Conservation (phyloP, 2,113 vertebrate genomes). For the Bambusicola thoracicus region DNA sequence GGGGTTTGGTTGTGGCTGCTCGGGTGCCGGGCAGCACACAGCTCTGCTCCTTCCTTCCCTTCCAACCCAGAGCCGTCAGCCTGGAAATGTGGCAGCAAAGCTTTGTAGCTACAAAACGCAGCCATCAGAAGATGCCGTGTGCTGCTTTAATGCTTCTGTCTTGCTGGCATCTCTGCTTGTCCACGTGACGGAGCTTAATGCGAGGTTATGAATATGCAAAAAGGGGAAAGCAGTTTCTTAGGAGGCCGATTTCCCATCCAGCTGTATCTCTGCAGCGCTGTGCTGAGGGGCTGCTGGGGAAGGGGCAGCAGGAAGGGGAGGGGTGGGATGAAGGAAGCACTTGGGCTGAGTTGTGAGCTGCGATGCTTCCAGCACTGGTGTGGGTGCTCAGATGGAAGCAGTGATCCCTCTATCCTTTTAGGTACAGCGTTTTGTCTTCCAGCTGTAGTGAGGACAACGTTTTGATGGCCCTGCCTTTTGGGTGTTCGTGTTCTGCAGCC, state of each 20-base stretch:
- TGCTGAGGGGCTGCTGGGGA: fast-evolving
- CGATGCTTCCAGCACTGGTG: neutral
- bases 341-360: neutral
- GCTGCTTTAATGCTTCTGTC: neutral
- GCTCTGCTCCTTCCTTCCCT: neutral
- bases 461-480: neutral
- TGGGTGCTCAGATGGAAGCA: neutral
- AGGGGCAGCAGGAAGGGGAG: neutral
- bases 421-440: fast-evolving
- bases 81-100: neutral
- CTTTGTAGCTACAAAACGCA: neutral
- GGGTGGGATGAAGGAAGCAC: fast-evolving
- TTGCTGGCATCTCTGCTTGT: neutral
- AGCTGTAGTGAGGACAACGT: neutral
- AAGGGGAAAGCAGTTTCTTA: neutral
- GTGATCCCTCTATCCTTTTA: fast-evolving
- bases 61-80: fast-evolving
- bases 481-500: neutral
- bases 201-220: neutral
- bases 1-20: neutral
- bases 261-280: fast-evolving
- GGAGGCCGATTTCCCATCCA: neutral
- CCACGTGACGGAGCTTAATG: fast-evolving
- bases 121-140: fast-evolving
- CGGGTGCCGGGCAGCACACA: fast-evolving